Conservation (phyloP, 2,797 vertebrate species). For the Glossophaga mutica region DNA sequence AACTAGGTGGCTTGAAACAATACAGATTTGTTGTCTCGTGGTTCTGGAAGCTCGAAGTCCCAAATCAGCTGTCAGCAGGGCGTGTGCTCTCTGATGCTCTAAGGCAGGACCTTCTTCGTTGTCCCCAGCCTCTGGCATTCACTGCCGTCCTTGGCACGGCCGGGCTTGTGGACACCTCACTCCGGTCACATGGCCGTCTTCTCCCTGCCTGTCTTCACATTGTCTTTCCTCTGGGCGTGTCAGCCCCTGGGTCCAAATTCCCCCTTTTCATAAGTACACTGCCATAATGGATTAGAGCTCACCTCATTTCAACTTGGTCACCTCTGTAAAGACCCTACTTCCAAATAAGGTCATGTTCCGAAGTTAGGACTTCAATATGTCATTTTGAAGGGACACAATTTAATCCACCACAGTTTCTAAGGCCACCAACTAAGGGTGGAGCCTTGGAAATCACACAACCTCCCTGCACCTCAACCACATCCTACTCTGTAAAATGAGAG, state of each 20-base stretch:
- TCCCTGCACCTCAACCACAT: not conserved
- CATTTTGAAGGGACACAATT: not conserved
- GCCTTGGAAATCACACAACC: not conserved
- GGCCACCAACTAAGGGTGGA: too few relatives aligned
- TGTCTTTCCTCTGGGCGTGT: not conserved
- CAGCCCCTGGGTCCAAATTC: not conserved
- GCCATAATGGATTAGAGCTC: not conserved
- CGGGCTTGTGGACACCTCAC: not conserved
- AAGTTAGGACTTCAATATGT: not conserved
- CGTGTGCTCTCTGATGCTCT: rapidly evolving
- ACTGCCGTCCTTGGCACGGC: rapidly evolving
- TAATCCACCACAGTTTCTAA: not conserved
- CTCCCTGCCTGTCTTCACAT: not conserved
- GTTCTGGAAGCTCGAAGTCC: not conserved
- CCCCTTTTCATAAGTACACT: not conserved
- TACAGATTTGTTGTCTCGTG: not conserved
- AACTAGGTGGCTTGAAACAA: not conserved
- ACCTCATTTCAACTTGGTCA: not conserved
- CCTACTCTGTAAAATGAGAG: not conserved
- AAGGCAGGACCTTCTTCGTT: not conserved
- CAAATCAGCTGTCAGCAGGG: not conserved
- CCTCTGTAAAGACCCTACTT: not conserved
- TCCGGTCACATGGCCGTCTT: not conserved
- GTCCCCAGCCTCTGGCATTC: not conserved
- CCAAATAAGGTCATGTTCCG: not conserved